These are phyloP conservation scores for Basileuterus tristriatus DNA, from an alignment of 2,797 vertebrate genomes.

Conservation along the genomic window DNA sequence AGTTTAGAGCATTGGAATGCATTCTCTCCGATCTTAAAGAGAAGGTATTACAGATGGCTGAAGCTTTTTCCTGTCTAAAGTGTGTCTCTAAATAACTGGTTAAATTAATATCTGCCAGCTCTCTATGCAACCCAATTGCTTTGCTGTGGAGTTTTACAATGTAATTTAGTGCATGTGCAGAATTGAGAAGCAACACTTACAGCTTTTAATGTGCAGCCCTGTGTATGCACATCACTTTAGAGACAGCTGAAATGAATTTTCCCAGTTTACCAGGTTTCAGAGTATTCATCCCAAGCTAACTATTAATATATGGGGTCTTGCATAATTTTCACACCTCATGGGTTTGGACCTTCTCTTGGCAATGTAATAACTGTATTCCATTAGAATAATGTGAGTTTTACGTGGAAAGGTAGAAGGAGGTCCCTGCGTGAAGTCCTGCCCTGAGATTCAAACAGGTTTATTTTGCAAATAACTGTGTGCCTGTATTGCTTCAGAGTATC, in stretches of 20 bases:
- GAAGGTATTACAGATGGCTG: conserved; percentile 65
- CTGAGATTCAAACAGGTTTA: background rate
- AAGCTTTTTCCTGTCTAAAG: background rate
- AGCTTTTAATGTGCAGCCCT: background rate
- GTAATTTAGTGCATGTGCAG: background rate
- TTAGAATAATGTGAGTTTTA: background rate
- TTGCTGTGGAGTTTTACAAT: background rate
- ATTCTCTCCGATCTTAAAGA: conserved; percentile 85
- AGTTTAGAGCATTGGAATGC: conserved; percentile 84
- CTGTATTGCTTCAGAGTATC: background rate
- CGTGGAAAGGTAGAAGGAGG: background rate
- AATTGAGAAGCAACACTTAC: background rate
- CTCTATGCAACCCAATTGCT: background rate
- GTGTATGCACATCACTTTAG: accelerated
- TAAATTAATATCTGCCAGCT: background rate
- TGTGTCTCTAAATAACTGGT: background rate
- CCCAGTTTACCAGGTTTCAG: background rate
- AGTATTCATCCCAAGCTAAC: background rate
- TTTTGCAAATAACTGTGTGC: background rate
- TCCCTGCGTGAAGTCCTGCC: background rate
- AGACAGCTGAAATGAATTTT: background rate
- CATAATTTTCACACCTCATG: background rate
- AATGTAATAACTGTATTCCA: background rate
- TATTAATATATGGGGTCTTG: background rate
- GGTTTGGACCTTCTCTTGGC: background rate